Evolutionary conservation across 2,888 invertebrate species (phyloP), one percentile per base, ranked within the genome.

Genomic region (Protonemura montana): DNA sequence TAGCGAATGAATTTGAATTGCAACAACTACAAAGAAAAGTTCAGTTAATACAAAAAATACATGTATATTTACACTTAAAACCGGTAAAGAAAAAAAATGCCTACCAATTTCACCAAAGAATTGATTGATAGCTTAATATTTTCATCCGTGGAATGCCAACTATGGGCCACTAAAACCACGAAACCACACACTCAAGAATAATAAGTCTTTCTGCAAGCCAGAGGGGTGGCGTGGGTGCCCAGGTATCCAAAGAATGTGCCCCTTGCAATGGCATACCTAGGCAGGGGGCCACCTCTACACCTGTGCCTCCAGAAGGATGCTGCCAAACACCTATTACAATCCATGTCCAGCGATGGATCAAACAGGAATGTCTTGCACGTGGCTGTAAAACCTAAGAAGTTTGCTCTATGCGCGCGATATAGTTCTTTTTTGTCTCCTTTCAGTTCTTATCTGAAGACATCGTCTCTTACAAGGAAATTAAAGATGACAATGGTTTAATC

Each of bases 311-410:
- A n/a, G n/a, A n/a, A n/a, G 80, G 27, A 13, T 10, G 84, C 29
- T 85, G 84, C 10, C 84, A 76, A 41, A 85, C 86, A 78, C 84
- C 59, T 29, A 81, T 80, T 76, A 85, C 84, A 27, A 85, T 59
- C 84, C 76, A 30, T 21, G 85, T 77, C 41, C 26, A 25, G 85
- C 76, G 29, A 26, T 27, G 35, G 59, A 59, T 59, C 59, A 7
- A 59, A 59, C 21, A 16, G 59, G 59, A 59, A 59, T 59, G 13
- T 59, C 59, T 59, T 59, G 59, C 59, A 59, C 59, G 59, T 59
- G 59, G 59, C 21, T 10, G 10, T 59, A 59, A 21, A 59, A n/a
- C n/a, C n/a, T n/a, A n/a, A 59, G 59, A 35, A 35, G 35, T 35
- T 59, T 10, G 59, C 21, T 21, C 16, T 10, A 59, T 1, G 21